phyloP scores from a whole-genome alignment of 2,797 vertebrate species.

The Sylvia borin region DNA sequence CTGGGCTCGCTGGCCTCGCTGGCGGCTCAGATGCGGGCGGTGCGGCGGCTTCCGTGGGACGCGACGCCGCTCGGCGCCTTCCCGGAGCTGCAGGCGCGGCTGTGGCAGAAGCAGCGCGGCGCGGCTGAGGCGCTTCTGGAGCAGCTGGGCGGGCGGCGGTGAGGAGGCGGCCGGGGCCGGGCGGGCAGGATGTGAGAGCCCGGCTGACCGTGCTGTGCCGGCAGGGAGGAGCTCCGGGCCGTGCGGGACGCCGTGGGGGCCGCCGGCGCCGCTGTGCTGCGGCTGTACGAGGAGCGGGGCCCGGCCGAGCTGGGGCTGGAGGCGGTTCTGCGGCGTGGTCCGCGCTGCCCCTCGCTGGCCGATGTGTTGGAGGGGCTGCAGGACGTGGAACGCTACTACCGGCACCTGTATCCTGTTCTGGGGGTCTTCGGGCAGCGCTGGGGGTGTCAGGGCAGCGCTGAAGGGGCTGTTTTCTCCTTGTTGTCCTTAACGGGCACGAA shows the following conservation, averaged over 20 bases:
- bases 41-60: neutral
- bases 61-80: neutral
- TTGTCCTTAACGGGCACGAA: constrained; percentile 67
- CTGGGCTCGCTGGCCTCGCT: neutral
- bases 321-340: constrained; percentile 69
- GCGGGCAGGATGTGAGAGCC: neutral
- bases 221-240: neutral
- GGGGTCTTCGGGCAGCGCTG: neutral
- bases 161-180: neutral
- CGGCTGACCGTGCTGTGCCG: neutral
- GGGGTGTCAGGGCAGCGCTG: neutral
- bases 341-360: constrained; percentile 79
- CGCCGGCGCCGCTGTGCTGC: constrained; percentile 47
- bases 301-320: constrained; percentile 64
- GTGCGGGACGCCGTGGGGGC: neutral
- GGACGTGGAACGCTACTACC: constrained; percentile 85
- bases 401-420: constrained; percentile 84
- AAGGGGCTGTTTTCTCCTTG: rapidly evolving
- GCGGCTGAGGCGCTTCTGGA: constrained; percentile 15
- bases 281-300: constrained; percentile 67
- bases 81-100: neutral
- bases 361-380: constrained; percentile 91
- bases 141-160: neutral
- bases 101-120: constrained; percentile 11
- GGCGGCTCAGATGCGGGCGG: neutral